Conservation (phyloP, 1,140 invertebrate genomes). For the Aphis craccivora region DNA sequence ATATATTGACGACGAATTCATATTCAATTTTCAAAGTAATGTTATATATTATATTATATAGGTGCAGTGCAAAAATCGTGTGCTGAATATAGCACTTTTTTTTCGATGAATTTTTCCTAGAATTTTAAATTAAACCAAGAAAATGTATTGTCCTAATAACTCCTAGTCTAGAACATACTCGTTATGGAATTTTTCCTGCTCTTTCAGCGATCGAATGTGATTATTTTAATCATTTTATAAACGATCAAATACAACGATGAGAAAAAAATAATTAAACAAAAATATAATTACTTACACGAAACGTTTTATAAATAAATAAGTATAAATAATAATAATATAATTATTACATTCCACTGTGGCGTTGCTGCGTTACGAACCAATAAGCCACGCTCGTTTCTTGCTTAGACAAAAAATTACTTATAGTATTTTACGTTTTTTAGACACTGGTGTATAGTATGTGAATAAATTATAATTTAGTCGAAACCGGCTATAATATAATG, state of each 20-base stretch:
- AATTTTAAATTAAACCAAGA: background rate
- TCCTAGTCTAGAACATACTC: background rate
- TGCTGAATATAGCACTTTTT: background rate
- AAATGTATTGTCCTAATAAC: background rate
- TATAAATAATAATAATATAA: background rate
- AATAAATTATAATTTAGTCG: background rate
- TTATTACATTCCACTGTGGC: background rate
- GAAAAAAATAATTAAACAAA: background rate
- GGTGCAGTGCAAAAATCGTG: background rate
- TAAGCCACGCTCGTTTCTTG: background rate
- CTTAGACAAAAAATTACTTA: background rate
- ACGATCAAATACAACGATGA: background rate
- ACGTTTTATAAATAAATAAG: background rate
- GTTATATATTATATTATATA: background rate
- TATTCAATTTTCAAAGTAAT: slow-evolving; percentile 10
- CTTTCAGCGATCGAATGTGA: background rate
- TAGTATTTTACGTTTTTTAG: background rate
- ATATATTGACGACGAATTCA: background rate
- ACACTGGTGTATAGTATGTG: background rate
- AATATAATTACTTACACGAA: background rate
- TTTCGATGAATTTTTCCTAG: background rate
- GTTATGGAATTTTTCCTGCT: background rate
- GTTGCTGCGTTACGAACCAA: background rate
- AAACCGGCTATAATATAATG: background rate
- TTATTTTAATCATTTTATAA: background rate